Base-by-base conservation (phyloP, 2,888 invertebrate species). In the Stenichneumon culpator region DNA sequence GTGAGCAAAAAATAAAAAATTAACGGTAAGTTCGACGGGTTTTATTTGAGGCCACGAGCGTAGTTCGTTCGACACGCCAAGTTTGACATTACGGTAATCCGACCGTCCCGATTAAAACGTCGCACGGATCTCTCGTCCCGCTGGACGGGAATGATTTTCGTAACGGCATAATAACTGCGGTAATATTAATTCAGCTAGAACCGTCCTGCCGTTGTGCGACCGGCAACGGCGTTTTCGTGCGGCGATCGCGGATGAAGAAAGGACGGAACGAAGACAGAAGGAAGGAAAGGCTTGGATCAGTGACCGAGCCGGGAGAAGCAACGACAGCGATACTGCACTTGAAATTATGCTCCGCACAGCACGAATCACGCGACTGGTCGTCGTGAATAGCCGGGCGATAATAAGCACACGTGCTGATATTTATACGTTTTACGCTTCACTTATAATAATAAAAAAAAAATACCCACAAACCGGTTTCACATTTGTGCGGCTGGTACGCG, bases 261-360 rank as follows among this genome's bases (percentile, higher is more conserved):
- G 69, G 57, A 77, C 54, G 9, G 69, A 50, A 57, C 57, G 4
- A 25, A 25, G 57, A 57, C 22, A 3, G 57, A 22, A 25, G 1
- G 57, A 54, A 25, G 4, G 47, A n/a, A 28, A 60, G 39, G 80
- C 78, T 87, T 88, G 88, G 90, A 90, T 90, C 89, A 89, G 85
- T 91, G 90, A 90, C 91, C 91, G 90, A 90, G 87, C 90, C 84
- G 25, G 39, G 87, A 81, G 57, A 57, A 78, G 87, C 86, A 82
- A 84, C 86, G 86, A 25, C 52, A 70, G 70, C 72, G 22, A 19
- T 50, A 22, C n/a, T 39, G 57, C 44, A 6, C 60, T 68, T 60
- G 22, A 73, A 78, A 83, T 83, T 79, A 14, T 57, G 25, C 57
- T 57, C 22, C 19, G 22, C 57, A 57, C 22, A 25, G 57, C 14